A percentile compares a stretch with the other conserved stretches of the same genome.
These are phyloP conservation scores for Microdon myrmicae DNA, from an alignment of 2,888 invertebrate species.

Conservation along the genomic window DNA sequence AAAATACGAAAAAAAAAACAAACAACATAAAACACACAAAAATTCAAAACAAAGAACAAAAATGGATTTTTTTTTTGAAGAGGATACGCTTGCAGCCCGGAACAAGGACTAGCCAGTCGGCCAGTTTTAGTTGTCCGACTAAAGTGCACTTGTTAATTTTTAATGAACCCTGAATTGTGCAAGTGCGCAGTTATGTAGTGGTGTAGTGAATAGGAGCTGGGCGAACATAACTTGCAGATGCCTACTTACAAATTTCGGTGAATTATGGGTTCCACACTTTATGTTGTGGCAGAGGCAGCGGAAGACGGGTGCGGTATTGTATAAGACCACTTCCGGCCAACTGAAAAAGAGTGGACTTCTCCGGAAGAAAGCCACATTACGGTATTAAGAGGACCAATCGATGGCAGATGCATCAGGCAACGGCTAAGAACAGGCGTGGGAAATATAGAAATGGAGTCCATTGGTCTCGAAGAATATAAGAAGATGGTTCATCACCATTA, in stretches of 20 bases:
- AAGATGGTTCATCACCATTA: too few species aligned
- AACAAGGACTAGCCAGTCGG: slow-evolving; percentile 9
- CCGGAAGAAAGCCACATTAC: too few species aligned
- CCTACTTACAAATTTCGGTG: slow-evolving; percentile 24
- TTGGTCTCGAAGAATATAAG: too few species aligned
- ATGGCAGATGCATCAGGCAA: too few species aligned
- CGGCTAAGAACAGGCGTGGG: too few species aligned
- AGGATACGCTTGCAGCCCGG: neutral
- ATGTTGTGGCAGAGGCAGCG: too few species aligned
- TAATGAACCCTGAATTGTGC: slow-evolving; percentile 41
- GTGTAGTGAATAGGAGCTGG: slow-evolving; percentile 13
- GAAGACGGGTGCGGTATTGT: too few species aligned
- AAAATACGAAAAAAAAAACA: neutral
- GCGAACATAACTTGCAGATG: slow-evolving; percentile 27
- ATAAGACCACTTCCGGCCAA: too few species aligned
- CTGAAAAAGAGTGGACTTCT: too few species aligned
- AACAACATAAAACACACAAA: neutral
- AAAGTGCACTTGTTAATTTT: slow-evolving; percentile 48
- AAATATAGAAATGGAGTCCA: too few species aligned
- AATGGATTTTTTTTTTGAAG: neutral
- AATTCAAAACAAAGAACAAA: neutral
- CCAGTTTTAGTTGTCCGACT: slow-evolving; percentile 34
- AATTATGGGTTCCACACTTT: slow-evolving; percentile 26
- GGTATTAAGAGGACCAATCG: too few species aligned
- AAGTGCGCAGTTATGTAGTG: slow-evolving; percentile 23